These are phyloP conservation scores for Phalacrocorax carbo DNA, from an alignment of 2,113 vertebrate species.

Conservation along the genomic window DNA sequence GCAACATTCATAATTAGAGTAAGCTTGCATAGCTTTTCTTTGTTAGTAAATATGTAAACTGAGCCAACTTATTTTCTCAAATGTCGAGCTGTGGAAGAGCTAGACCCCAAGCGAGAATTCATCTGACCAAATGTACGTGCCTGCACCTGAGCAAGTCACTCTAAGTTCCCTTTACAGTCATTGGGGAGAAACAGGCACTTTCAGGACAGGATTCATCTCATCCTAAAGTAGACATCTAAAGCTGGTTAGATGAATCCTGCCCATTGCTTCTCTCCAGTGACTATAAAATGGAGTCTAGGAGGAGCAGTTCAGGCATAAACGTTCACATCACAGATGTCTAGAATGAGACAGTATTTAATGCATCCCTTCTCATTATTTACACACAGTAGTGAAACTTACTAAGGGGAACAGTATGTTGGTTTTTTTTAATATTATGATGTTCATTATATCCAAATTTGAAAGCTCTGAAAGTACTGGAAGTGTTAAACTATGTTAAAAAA, in stretches of 20 bases:
- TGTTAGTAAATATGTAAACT: not conserved
- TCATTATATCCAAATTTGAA: not conserved
- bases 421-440: not conserved
- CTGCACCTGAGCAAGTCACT: constrained; percentile 23
- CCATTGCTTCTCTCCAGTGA: not conserved
- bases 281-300: not conserved
- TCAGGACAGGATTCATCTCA: constrained; percentile 28
- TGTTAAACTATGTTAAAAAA: not conserved
- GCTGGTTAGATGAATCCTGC: constrained; percentile 4
- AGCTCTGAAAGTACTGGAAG: not conserved
- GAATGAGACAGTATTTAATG: constrained; percentile 12
- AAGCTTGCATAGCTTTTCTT: not conserved
- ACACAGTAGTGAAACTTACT: not conserved
- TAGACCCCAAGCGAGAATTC: not conserved
- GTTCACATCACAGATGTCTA: not conserved
- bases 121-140: not conserved
- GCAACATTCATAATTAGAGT: not conserved
- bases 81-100: not conserved
- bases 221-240: not conserved
- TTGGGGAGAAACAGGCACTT: not conserved
- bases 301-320: constrained; percentile 2
- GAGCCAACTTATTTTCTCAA: not conserved
- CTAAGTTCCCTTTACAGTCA: not conserved
- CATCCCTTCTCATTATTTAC: constrained; percentile 49
- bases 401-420: not conserved